A percentile compares a stretch with the other conserved stretches of the same genome.
Conservation (phyloP, 92 coral and sea anemone species). For the Anthopleura xanthogrammica region DNA sequence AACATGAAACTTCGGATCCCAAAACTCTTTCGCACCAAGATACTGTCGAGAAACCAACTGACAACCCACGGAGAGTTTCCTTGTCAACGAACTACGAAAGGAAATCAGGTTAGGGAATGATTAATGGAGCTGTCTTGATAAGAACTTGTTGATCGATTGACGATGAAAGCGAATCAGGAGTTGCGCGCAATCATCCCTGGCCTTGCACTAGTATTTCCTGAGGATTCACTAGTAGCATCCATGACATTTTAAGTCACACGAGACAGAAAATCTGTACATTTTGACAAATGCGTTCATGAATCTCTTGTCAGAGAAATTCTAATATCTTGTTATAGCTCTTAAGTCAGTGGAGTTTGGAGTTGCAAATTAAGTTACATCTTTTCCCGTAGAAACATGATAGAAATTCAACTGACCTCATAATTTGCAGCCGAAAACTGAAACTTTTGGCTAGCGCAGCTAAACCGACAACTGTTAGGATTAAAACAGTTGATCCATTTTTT, state of each 20-base stretch:
- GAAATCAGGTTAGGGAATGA: conserved; percentile 36
- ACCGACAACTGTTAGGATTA: neutral
- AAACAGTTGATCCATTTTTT: too few relatives aligned
- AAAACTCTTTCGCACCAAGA: neutral
- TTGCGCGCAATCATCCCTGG: neutral
- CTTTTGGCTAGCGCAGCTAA: neutral
- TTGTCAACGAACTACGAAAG: conserved; percentile 5
- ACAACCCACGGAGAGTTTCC: neutral
- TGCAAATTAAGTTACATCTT: neutral
- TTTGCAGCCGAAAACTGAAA: too few relatives aligned
- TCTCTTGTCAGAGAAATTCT: neutral
- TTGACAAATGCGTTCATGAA: neutral
- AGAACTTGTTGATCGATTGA: conserved; percentile 9
- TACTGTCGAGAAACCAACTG: neutral
- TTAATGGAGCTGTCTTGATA: conserved; percentile 31
- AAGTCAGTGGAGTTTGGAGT: neutral
- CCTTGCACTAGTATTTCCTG: too few relatives aligned
- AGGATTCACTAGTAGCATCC: neutral
- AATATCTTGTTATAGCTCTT: neutral
- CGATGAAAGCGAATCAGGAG: neutral
- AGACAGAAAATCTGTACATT: neutral
- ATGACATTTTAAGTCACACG: neutral
- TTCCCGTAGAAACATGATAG: neutral
- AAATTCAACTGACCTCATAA: too few relatives aligned
- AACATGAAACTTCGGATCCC: neutral